Evolutionary conservation across 2,888 invertebrate genomes (phyloP).

Genomic region (Pinctada fucata): DNA sequence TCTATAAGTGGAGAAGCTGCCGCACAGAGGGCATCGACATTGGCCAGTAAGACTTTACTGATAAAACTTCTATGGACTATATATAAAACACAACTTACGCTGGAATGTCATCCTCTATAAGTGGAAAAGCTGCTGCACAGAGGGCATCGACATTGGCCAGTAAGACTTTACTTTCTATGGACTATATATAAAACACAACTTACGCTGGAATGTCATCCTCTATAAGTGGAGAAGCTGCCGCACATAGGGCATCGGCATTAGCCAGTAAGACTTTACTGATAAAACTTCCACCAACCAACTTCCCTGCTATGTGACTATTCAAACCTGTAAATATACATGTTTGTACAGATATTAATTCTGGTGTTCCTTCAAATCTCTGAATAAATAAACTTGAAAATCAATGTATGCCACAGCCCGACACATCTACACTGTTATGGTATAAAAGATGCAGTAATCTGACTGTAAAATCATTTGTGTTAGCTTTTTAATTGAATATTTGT

Average conservation of each 20-base stretch:
- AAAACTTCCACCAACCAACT: constrained; percentile 84
- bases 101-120: constrained; percentile 85
- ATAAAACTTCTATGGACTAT: constrained; percentile 84
- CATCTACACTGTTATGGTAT: no score
- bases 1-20: constrained; percentile 88
- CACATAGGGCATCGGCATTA: constrained; percentile 96
- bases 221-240: constrained; percentile 96
- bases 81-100: constrained; percentile 48
- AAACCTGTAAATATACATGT: constrained; percentile 57
- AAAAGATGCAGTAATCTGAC: no score
- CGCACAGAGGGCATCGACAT: constrained; percentile 96
- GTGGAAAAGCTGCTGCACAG: constrained; percentile 95
- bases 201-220: constrained; percentile 80
- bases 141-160: constrained; percentile 96
- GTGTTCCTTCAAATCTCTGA: neutral
- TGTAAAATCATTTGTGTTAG: no score
- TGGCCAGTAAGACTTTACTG: constrained; percentile 95
- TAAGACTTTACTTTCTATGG: constrained; percentile 89
- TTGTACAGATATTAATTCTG: neutral
- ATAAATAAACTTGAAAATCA: no score
- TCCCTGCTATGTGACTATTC: constrained; percentile 70
- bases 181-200: constrained; percentile 33
- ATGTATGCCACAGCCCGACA: no score
- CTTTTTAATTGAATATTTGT: no score
- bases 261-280: constrained; percentile 96